A percentile compares a stretch with the other conserved stretches of the same genome.
These are phyloP conservation scores for Spea hammondii DNA, from an alignment of 2,797 vertebrate genomes.

Conservation along the genomic window DNA sequence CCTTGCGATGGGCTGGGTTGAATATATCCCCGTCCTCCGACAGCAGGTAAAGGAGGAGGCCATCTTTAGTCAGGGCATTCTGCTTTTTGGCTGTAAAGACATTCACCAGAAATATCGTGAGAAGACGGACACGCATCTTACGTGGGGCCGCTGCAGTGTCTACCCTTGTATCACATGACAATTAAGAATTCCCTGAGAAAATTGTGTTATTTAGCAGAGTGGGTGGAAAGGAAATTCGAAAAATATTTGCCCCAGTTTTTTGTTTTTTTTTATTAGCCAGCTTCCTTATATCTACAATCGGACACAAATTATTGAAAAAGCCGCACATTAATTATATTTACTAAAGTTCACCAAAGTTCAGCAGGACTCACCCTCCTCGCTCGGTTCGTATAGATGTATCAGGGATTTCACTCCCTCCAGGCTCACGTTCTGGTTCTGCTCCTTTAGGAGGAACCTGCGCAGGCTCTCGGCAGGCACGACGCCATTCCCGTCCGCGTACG, in stretches of 20 bases:
- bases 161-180: too few species aligned
- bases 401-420: conserved; percentile 70
- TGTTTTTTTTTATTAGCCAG: too few species aligned
- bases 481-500: conserved; percentile 61
- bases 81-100: conserved; percentile 76
- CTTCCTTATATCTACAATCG: too few species aligned
- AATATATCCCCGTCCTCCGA: conserved; percentile 78
- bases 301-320: too few species aligned
- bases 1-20: conserved; percentile 71
- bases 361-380: conserved; percentile 70
- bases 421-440: conserved; percentile 72
- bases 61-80: conserved; percentile 84
- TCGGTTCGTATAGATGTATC: conserved; percentile 85
- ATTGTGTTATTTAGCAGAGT: too few species aligned
- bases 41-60: conserved; percentile 88
- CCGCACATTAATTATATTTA: too few species aligned
- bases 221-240: too few species aligned
- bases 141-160: too few species aligned
- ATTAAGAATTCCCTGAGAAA: too few species aligned
- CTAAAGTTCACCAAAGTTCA: too few species aligned
- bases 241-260: too few species aligned
- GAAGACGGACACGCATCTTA: too few species aligned
- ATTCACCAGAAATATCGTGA: neutral
- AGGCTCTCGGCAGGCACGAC: conserved; percentile 77
- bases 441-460: conserved; percentile 74